Evolutionary conservation across 2,113 vertebrate species (phyloP).

Genomic region (Sapayoa aenigma): DNA sequence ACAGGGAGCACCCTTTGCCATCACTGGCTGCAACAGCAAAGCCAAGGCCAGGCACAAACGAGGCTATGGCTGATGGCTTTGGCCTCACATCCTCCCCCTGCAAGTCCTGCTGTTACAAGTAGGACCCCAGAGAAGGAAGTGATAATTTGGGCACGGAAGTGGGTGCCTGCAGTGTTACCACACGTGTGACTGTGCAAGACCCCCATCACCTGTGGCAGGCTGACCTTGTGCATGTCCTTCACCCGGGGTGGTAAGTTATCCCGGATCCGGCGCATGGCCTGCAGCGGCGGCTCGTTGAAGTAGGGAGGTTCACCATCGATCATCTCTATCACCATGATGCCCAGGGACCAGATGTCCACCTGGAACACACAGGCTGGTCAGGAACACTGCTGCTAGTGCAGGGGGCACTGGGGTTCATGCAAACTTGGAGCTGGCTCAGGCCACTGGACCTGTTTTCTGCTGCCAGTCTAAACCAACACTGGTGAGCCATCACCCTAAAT

Average conservation of each 20-base stretch:
- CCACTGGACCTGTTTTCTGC: background rate
- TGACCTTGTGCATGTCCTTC: slow-evolving; percentile 94
- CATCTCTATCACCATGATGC: slow-evolving; percentile 99
- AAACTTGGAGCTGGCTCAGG: rapidly evolving
- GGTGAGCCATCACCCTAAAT: too few relatives aligned
- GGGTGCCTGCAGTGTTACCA: rapidly evolving
- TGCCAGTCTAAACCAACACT: background rate
- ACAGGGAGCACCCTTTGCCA: background rate
- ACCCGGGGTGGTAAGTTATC: slow-evolving; percentile 94
- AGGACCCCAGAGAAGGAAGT: background rate
- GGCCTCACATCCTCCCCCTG: rapidly evolving
- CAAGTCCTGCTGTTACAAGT: rapidly evolving
- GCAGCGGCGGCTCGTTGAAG: slow-evolving; percentile 97
- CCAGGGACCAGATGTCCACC: slow-evolving; percentile 98
- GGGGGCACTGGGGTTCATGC: rapidly evolving
- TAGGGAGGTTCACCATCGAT: slow-evolving; percentile 97
- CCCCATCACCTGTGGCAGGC: background rate
- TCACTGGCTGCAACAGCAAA: background rate
- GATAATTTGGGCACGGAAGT: rapidly evolving
- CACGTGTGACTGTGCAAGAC: rapidly evolving
- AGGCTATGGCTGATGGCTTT: rapidly evolving
- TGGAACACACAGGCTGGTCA: background rate
- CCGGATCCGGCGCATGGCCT: slow-evolving; percentile 98
- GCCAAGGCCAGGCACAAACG: background rate
- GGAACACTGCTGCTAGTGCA: background rate